These are phyloP conservation scores for Stenodera caucasica DNA, from an alignment of 2,888 invertebrate genomes.

Conservation along the genomic window DNA sequence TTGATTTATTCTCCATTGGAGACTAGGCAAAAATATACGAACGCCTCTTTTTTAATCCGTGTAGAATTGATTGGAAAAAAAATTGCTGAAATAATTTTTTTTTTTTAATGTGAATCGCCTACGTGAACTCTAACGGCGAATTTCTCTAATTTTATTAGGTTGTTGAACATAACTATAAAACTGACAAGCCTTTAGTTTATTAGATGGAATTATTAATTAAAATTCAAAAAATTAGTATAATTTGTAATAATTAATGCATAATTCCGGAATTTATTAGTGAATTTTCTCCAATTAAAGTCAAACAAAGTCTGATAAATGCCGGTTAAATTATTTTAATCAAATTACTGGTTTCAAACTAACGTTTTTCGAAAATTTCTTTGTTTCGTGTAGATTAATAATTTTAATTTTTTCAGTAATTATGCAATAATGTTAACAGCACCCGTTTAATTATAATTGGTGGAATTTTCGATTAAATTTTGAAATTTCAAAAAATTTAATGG, in stretches of 20 bases:
- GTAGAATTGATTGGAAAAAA: too few species aligned
- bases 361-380: too few species aligned
- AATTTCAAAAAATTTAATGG: too few species aligned
- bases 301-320: not conserved
- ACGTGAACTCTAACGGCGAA: not conserved
- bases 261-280: not conserved
- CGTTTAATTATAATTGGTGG: too few species aligned
- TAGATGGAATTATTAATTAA: not conserved
- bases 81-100: too few species aligned
- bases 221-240: not conserved
- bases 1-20: too few species aligned
- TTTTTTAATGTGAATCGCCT: not conserved
- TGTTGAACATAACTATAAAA: not conserved
- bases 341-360: too few species aligned
- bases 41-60: too few species aligned
- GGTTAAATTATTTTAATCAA: not conserved
- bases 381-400: not conserved
- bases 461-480: too few species aligned
- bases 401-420: not conserved
- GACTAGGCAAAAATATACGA: too few species aligned
- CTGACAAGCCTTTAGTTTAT: not conserved
- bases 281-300: not conserved
- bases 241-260: slow-evolving; percentile 1
- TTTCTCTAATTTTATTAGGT: not conserved
- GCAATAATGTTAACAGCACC: too few species aligned